phyloP scores from a whole-genome alignment of 53 echinoderm and acorn worm genomes.

The Arbacia lixula region DNA sequence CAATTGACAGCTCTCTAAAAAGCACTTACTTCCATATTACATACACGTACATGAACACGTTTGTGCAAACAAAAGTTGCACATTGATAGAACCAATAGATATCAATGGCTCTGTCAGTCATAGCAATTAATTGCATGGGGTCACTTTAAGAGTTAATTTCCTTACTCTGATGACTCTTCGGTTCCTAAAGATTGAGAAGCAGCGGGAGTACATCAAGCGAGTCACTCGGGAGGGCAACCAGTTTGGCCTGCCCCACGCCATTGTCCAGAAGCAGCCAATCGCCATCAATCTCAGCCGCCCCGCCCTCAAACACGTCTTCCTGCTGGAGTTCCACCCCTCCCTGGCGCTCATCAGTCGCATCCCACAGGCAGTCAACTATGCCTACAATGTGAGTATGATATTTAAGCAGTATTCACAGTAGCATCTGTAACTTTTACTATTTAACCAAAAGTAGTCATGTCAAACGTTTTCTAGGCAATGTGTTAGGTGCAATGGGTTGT shows the following conservation, averaged over 20 bases:
- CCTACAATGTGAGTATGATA: constrained; percentile 72
- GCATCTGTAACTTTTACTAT: too few relatives aligned
- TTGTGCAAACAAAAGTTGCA: not conserved
- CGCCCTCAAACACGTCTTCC: constrained; percentile 87
- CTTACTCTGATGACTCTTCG: too few relatives aligned
- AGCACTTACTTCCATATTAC: too few relatives aligned
- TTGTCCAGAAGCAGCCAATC: constrained; percentile 92
- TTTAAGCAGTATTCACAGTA: not conserved
- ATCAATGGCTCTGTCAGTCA: too few relatives aligned
- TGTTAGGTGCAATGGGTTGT: too few relatives aligned
- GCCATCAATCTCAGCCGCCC: constrained; percentile 96
- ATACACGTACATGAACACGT: too few relatives aligned
- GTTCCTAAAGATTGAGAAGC: constrained; percentile 77
- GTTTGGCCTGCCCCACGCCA: constrained; percentile 81
- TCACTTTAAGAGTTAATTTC: too few relatives aligned
- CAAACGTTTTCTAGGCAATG: too few relatives aligned
- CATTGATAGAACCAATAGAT: too few relatives aligned
- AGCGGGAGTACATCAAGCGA: constrained; percentile 94
- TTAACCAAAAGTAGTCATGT: too few relatives aligned
- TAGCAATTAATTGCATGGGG: too few relatives aligned
- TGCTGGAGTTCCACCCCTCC: constrained; percentile 96
- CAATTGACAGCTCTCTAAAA: too few relatives aligned
- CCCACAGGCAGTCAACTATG: constrained; percentile 72
- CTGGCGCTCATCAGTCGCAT: constrained; percentile 90
- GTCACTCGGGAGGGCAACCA: constrained; percentile 81